Evolutionary conservation across 2,113 vertebrate species (phyloP), one percentile per base, ranked within the genome.

Genomic region (Oriolus oriolus): DNA sequence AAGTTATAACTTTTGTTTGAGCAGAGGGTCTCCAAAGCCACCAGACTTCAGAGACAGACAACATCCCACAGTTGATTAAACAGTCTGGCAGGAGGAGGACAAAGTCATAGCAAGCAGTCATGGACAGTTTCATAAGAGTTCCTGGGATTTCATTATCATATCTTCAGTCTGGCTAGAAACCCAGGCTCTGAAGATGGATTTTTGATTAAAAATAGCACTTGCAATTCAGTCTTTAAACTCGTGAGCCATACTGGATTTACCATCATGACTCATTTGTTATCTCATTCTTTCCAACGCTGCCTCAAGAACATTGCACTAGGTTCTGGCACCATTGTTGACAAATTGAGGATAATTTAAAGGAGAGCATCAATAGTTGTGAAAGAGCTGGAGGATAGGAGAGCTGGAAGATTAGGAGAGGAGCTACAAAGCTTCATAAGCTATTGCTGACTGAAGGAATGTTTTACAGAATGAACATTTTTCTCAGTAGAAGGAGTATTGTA

Each of bases 191-290:
- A 95, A 93, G 76, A 89, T 92, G 35, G 81, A 95, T 77, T 95
- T 96, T 93, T 93, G 90, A 94, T 95, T 95, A 81, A 97, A 95
- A 96, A 96, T 96, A 95, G 76, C 60, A 47, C 71, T 96, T 96
- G 59, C 89, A 93, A 92, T 93, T 93, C 90, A 89, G 80, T n/a
- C 75, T 89, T 96, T 75, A 89, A 96, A 95, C 86, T 92, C 21
- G 3, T 95, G 92, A 95, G 76, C 86, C 2, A 4, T 81, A 81
- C 54, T 95, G 90, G 90, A 84, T 93, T 95, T 97, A 69, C 92
- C 86, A 86, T 92, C 64, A 37, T 96, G 95, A 97, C 83, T 96
- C 89, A 97, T 93, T 92, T 96, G 92, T 93, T 96, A 93, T 97
- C 94, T 95, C 80, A 93, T 81, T 95, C 68, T 95, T 96, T 97